These are phyloP conservation scores for Tolypeutes matacus DNA, from an alignment of 2,797 vertebrate species.

Conservation along the genomic window DNA sequence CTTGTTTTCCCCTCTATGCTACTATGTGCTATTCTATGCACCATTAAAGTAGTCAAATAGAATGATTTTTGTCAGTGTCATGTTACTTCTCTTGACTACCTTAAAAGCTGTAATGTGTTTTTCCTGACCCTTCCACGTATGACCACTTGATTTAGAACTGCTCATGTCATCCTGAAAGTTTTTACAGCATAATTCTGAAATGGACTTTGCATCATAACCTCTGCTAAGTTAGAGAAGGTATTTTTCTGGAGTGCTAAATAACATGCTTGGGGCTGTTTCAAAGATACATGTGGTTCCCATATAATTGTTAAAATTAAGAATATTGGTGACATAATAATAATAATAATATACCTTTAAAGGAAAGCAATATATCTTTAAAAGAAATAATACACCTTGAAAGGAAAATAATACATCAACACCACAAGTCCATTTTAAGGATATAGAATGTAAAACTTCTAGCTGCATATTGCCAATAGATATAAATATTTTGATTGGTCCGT, in stretches of 20 bases:
- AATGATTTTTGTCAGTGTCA: background rate
- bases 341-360: background rate
- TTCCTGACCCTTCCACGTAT: background rate
- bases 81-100: accelerated
- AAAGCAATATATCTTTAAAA: constrained; percentile 39
- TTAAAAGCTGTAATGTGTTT: background rate
- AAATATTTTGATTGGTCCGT: background rate
- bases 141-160: background rate
- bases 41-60: background rate
- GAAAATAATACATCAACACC: background rate
- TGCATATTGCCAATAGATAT: background rate
- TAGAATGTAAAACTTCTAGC: background rate
- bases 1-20: background rate
- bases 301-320: constrained; percentile 46
- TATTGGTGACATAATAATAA: background rate
- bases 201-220: background rate
- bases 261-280: background rate
- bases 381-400: constrained; percentile 10
- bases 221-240: background rate
- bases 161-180: background rate
- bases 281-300: background rate
- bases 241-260: background rate
- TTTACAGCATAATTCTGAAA: background rate
- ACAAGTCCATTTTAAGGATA: background rate
- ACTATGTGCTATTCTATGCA: background rate